These are phyloP conservation scores for Pycnonotus jocosus DNA, from an alignment of 2,113 vertebrate species.

Conservation along the genomic window DNA sequence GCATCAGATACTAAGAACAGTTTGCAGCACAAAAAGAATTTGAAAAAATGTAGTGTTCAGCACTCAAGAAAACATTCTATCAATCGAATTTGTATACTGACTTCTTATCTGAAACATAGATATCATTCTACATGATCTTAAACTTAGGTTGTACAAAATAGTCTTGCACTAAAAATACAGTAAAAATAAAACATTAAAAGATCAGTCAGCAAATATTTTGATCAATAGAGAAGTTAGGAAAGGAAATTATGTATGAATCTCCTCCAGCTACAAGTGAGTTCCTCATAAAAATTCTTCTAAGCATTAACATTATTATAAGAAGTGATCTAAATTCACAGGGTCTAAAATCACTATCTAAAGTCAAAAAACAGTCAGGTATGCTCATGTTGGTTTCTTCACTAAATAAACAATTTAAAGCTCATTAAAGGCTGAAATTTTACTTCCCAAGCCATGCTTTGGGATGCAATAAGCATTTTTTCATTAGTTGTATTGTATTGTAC, in stretches of 20 bases:
- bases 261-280: background rate
- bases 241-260: accelerated
- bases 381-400: background rate
- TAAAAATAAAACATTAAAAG: background rate
- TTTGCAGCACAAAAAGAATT: background rate
- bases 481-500: background rate
- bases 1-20: background rate
- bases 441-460: background rate
- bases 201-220: background rate
- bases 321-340: background rate
- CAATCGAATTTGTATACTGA: background rate
- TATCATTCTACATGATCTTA: background rate
- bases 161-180: background rate
- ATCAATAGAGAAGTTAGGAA: background rate
- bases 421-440: background rate
- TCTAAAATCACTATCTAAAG: background rate
- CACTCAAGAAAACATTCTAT: background rate
- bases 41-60: background rate
- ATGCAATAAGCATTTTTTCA: background rate
- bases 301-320: background rate
- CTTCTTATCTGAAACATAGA: background rate
- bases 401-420: background rate
- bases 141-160: background rate
- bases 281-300: background rate
- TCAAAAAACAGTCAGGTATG: background rate